These are phyloP conservation scores for Phycodurus eques DNA, from an alignment of 2,113 vertebrate genomes.

Conservation along the genomic window DNA sequence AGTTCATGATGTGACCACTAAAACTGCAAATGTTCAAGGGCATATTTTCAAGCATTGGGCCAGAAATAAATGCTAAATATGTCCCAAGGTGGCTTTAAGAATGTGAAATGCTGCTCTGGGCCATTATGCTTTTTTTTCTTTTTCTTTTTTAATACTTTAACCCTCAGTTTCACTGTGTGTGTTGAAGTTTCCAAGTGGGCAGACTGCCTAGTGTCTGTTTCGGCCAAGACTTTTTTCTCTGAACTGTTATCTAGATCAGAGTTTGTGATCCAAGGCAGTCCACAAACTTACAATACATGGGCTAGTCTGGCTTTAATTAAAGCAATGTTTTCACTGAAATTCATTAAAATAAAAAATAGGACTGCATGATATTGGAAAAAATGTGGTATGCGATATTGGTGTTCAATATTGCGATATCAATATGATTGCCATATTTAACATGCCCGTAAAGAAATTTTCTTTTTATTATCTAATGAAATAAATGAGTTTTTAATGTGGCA, in stretches of 20 bases:
- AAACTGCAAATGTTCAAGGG: not conserved
- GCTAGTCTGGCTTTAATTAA: conserved; percentile 24
- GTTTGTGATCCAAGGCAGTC: conserved; percentile 13
- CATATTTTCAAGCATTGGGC: conserved; percentile 1
- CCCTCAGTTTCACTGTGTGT: conserved; percentile 10
- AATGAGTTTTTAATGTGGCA: too few relatives aligned
- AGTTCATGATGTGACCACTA: conserved; percentile 1
- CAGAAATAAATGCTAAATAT: not conserved
- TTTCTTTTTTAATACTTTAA: conserved; percentile 27
- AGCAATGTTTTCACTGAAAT: not conserved
- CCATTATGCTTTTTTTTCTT: conserved; percentile 19
- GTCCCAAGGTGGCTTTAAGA: conserved; percentile 19
- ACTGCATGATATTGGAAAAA: too few relatives aligned
- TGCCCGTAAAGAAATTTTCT: too few relatives aligned
- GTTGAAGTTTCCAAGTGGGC: conserved; percentile 53
- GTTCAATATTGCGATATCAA: too few relatives aligned
- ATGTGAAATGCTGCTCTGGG: conserved; percentile 7
- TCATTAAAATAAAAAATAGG: too few relatives aligned
- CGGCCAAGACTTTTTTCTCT: conserved; percentile 27
- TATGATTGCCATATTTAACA: too few relatives aligned
- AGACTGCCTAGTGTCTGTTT: conserved; percentile 44
- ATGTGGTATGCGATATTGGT: too few relatives aligned
- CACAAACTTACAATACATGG: conserved; percentile 2
- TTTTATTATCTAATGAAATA: too few relatives aligned
- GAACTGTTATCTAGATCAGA: conserved; percentile 28